A percentile compares a stretch with the other conserved stretches of the same genome.
Evolutionary conservation across 1,140 invertebrate species (phyloP).

Genomic region (Caenorhabditis brenneri): DNA sequence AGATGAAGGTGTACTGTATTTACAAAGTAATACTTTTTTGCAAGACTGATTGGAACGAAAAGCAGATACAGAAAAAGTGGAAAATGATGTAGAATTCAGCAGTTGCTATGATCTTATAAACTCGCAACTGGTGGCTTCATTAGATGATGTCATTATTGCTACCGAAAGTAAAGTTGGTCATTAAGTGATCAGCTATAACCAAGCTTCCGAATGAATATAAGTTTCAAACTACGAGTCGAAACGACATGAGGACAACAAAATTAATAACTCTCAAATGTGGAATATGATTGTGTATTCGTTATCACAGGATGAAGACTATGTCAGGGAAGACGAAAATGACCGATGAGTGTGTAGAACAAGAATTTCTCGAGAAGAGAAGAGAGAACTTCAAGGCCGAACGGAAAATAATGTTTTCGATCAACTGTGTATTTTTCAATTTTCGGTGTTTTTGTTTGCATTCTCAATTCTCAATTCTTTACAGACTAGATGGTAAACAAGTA

Average conservation of each 20-base stretch:
- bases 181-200: neutral
- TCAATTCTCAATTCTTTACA: neutral
- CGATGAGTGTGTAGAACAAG: neutral
- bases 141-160: neutral
- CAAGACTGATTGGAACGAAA: neutral
- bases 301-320: neutral
- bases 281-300: neutral
- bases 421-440: neutral
- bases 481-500: neutral
- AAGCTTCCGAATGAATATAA: too few species aligned
- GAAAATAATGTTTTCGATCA: neutral
- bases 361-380: neutral
- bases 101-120: too few species aligned
- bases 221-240: too few species aligned
- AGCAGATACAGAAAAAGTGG: too few species aligned
- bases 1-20: too few species aligned
- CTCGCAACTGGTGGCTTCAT: too few species aligned
- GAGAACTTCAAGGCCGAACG: slow-evolving; percentile 24
- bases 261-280: neutral
- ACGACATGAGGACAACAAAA: too few species aligned
- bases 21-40: too few species aligned
- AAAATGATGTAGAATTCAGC: too few species aligned
- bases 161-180: neutral
- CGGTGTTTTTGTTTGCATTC: neutral
- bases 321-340: neutral